Percentiles rank a stretch among this genome's conserved stretches.
Evolutionary conservation across 37 sponge, comb jelly and placozoan species (phyloP).

Genomic region (Mnemiopsis leidyi): DNA sequence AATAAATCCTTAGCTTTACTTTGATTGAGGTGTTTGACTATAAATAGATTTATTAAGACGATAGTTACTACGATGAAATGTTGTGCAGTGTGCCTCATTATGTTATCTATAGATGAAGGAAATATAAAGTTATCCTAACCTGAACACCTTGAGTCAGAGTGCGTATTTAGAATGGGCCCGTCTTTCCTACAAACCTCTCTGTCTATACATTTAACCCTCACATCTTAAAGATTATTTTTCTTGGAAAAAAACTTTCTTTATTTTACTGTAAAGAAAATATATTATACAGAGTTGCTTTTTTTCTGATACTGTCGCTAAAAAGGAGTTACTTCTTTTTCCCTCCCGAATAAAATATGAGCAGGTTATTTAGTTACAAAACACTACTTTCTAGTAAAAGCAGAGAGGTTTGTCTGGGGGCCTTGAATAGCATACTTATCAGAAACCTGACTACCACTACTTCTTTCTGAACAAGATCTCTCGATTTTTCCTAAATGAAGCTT

Average conservation of each 20-base stretch:
- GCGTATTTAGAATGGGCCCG: constrained; percentile 7
- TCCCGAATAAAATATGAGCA: too few relatives aligned
- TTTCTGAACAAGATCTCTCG: too few relatives aligned
- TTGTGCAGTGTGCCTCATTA: background rate
- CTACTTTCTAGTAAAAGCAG: background rate
- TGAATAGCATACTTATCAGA: background rate
- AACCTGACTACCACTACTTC: background rate
- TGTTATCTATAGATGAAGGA: background rate
- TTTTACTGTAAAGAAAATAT: too few relatives aligned
- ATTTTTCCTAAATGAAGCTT: too few relatives aligned
- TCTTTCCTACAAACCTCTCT: background rate
- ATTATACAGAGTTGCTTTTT: too few relatives aligned
- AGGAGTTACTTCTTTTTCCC: too few relatives aligned
- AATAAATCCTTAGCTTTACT: background rate
- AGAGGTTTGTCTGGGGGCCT: background rate
- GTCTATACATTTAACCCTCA: too few relatives aligned
- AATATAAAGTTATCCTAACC: background rate
- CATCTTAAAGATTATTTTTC: too few relatives aligned
- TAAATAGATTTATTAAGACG: background rate
- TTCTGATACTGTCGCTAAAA: too few relatives aligned
- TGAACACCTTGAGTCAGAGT: constrained; percentile 16
- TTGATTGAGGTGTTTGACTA: constrained; percentile 37
- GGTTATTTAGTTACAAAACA: too few relatives aligned
- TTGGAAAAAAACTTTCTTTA: too few relatives aligned
- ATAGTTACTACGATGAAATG: background rate